Base-by-base conservation (phyloP, 2,797 vertebrate genomes). In the Scarus forsteni region DNA sequence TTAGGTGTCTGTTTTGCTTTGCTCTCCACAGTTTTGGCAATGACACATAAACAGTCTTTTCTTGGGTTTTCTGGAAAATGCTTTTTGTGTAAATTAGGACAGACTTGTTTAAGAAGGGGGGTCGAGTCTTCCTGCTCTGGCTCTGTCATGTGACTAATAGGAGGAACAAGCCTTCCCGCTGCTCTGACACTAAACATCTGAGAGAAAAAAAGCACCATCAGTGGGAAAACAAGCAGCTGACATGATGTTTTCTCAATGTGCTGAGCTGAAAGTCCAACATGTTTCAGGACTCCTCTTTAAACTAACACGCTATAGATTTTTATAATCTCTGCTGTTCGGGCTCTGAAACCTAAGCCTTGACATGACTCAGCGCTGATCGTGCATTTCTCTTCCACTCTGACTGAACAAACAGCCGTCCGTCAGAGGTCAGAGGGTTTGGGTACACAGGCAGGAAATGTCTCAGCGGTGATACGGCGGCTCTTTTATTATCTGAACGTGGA, bases 111-210 rank as follows among this genome's bases (percentile, higher is more conserved):
- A 59, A 56, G 53, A 40, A 0, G 10, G 15, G 19, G 51, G 76
- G 62, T 71, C 69, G 57, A 14, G 56, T 75, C 76, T 82, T 88
- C 80, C 62, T 69, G 77, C 84, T 79, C 72, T 10, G 35, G 57
- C 38, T 5, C 34, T 16, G 36, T 87, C 91, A 92, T 88, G 80
- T 90, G 92, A 92, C 81, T 49, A 10, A 43, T 66, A 84, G 82
- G 81, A 88, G 85, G 88, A 93, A 90, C 73, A 80, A 36, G 18
- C 65, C 3, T 27, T 27, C 27, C 27, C 27, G 27, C 2, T 27
- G 27, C 27, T 27, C 4, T 27, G 27, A 27, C 27, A 27, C 27
- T 27, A 12, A 18, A n/a, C 36, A 40, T 35, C 76, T 36, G 58
- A 67, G 59, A 0, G n/a, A 14, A 70, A 71, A 54, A 8, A 2